These are phyloP conservation scores for Silurus lanzhouensis DNA, from an alignment of 2,797 vertebrate species.

Conservation along the genomic window DNA sequence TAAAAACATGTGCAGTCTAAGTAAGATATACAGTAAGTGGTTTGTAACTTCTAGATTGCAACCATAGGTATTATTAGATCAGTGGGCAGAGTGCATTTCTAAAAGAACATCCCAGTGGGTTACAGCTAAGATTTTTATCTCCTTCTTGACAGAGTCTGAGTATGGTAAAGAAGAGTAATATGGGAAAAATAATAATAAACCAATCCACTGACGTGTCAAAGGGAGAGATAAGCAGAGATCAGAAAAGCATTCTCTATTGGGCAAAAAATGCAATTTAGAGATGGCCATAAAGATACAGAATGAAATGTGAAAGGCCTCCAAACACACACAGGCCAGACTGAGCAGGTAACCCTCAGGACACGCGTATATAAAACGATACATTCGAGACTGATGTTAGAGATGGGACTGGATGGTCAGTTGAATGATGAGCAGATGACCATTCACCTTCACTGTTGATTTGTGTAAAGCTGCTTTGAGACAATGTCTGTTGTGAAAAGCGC, in stretches of 20 bases:
- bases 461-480: too few species aligned
- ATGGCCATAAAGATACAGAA: background rate
- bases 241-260: background rate
- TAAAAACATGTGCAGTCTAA: background rate
- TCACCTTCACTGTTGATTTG: too few species aligned
- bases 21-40: constrained; percentile 29
- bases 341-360: background rate
- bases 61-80: constrained; percentile 37
- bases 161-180: background rate
- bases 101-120: background rate
- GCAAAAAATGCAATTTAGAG: background rate
- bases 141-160: constrained; percentile 27
- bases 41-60: background rate
- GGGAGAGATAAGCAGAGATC: constrained; percentile 3
- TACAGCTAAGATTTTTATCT: background rate
- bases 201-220: constrained; percentile 5
- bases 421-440: background rate
- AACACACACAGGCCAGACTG: background rate
- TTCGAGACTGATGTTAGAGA: background rate
- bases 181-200: background rate
- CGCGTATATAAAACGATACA: background rate
- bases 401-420: background rate
- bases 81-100: constrained; percentile 1
- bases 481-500: too few species aligned
- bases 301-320: background rate